These are phyloP conservation scores for Cisticola juncidis DNA, from an alignment of 2,113 vertebrate genomes.

Conservation along the genomic window DNA sequence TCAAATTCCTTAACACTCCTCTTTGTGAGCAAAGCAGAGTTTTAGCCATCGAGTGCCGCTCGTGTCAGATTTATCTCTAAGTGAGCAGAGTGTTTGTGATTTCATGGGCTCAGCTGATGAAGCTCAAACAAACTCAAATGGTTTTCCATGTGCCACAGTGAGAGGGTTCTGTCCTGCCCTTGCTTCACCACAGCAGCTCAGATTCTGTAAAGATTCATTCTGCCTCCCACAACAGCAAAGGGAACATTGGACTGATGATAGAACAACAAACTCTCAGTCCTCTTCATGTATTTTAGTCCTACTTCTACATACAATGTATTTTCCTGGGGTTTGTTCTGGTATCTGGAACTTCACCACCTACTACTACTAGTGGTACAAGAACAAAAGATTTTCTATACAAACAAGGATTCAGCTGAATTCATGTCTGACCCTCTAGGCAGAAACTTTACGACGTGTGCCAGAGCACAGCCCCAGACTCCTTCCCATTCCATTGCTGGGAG, in stretches of 20 bases:
- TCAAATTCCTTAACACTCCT: background rate
- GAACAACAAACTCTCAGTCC: background rate
- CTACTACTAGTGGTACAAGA: background rate
- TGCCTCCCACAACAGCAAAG: background rate
- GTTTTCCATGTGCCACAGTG: background rate
- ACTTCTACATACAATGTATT: background rate
- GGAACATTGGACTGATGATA: fast-evolving
- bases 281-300: background rate
- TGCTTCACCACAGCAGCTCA: background rate
- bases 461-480: background rate
- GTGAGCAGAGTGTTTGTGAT: background rate
- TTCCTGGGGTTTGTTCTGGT: background rate
- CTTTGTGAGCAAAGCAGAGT: background rate
- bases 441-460: fast-evolving
- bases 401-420: background rate
- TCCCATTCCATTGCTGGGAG: background rate
- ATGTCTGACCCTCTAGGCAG: background rate
- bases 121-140: background rate
- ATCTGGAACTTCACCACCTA: background rate
- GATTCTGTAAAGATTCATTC: background rate
- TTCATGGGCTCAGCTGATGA: background rate
- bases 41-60: background rate
- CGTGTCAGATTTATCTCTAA: background rate
- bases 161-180: background rate
- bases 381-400: background rate